Percentiles rank a stretch among this genome's conserved stretches.
These are phyloP conservation scores for Maconellicoccus hirsutus DNA, from an alignment of 1,140 invertebrate genomes.

Conservation along the genomic window DNA sequence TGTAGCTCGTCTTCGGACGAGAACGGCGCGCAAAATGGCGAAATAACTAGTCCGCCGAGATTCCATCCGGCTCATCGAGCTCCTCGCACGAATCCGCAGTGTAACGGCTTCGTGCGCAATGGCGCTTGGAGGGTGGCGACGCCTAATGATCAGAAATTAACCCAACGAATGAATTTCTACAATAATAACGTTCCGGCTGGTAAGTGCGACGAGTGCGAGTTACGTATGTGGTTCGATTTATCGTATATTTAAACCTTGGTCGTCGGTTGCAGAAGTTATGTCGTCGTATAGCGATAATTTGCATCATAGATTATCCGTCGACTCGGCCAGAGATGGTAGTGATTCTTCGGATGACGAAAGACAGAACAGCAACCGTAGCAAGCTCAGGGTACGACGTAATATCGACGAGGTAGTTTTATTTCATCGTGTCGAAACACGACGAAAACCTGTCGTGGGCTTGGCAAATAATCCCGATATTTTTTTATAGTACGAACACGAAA, in stretches of 20 bases:
- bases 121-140: background rate
- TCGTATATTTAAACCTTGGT: too few relatives aligned
- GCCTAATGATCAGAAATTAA: background rate
- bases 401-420: slow-evolving; percentile 50
- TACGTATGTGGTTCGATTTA: too few relatives aligned
- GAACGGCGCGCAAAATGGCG: slow-evolving; percentile 24
- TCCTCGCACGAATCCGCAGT: slow-evolving; percentile 32
- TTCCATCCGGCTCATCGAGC: slow-evolving; percentile 28
- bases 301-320: slow-evolving; percentile 51
- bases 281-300: slow-evolving; percentile 31
- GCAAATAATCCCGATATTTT: slow-evolving; percentile 9
- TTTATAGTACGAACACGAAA: slow-evolving; percentile 56
- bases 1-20: slow-evolving; percentile 35
- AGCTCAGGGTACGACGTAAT: slow-evolving; percentile 40
- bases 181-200: slow-evolving; percentile 6
- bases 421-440: too few relatives aligned
- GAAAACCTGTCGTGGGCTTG: too few relatives aligned
- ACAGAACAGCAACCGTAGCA: slow-evolving; percentile 37
- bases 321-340: slow-evolving; percentile 54
- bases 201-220: background rate
- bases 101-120: slow-evolving; percentile 24
- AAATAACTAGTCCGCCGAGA: slow-evolving; percentile 30
- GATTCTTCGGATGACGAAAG: slow-evolving; percentile 44
- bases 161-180: background rate
- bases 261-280: background rate